A percentile compares a stretch with the other conserved stretches of the same genome.
Conservation (phyloP, 2,797 vertebrate species). For the Danionella dracula region DNA sequence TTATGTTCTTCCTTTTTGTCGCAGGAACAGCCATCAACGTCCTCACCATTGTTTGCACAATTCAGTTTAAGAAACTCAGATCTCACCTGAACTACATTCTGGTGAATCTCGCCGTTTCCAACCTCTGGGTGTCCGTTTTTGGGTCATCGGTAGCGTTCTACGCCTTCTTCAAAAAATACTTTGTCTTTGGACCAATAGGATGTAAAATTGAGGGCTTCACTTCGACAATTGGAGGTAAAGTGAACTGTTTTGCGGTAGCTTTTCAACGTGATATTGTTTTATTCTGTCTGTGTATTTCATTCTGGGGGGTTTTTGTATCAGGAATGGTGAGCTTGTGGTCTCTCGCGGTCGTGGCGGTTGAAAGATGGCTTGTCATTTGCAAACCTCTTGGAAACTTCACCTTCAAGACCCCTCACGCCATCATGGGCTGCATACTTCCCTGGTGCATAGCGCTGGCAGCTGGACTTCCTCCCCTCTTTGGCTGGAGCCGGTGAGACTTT, state of each 20-base stretch:
- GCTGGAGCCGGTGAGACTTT: constrained; percentile 72
- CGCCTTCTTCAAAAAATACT: constrained; percentile 66
- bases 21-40: constrained; percentile 61
- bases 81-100: constrained; percentile 80
- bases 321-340: constrained; percentile 78
- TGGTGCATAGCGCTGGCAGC: constrained; percentile 61
- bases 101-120: constrained; percentile 70
- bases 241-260: too few relatives aligned
- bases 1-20: constrained; percentile 66
- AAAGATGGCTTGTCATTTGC: constrained; percentile 74
- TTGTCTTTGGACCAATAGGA: constrained; percentile 57
- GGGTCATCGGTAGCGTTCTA: constrained; percentile 69
- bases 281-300: too few relatives aligned
- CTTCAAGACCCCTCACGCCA: constrained; percentile 66
- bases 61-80: constrained; percentile 72
- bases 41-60: constrained; percentile 69
- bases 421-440: constrained; percentile 61
- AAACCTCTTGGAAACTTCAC: constrained; percentile 70
- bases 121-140: constrained; percentile 63
- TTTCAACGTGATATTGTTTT: too few relatives aligned
- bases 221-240: constrained; percentile 66
- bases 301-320: constrained; percentile 37
- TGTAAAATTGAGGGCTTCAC: constrained; percentile 75
- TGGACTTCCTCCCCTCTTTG: constrained; percentile 63
- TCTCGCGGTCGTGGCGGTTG: constrained; percentile 68